These are phyloP conservation scores for Gobionotothen gibberifrons DNA, from an alignment of 2,797 vertebrate genomes.

Conservation along the genomic window DNA sequence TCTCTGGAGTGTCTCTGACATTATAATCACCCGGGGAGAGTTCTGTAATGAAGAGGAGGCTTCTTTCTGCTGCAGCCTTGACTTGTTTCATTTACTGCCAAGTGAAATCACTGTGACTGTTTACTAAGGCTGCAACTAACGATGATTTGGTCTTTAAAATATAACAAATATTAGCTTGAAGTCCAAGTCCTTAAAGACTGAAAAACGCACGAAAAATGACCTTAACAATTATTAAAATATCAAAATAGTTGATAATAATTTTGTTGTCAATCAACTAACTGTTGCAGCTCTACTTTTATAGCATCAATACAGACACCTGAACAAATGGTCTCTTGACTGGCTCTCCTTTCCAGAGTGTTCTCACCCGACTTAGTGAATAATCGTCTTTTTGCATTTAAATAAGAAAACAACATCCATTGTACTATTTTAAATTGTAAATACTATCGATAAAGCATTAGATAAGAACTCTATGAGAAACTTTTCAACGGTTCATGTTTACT, in stretches of 20 bases:
- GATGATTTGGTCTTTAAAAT: too few species aligned
- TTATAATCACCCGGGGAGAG: constrained; percentile 2
- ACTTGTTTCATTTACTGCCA: constrained; percentile 60
- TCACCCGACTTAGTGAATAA: constrained; percentile 14
- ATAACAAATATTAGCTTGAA: too few species aligned
- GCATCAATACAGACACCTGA: constrained; percentile 15
- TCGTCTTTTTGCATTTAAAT: constrained; percentile 42
- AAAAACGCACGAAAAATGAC: too few species aligned
- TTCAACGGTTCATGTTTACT: constrained; percentile 77
- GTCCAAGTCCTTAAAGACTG: too few species aligned
- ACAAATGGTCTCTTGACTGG: constrained; percentile 32
- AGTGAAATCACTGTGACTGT: constrained; percentile 74
- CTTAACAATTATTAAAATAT: too few species aligned
- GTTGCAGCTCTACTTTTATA: neutral
- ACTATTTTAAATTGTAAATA: constrained; percentile 77
- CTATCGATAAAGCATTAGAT: constrained; percentile 63
- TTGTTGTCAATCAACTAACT: too few species aligned
- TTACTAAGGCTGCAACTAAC: neutral
- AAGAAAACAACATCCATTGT: constrained; percentile 25
- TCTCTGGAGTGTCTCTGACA: constrained; percentile 31
- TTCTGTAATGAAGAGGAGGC: constrained; percentile 14
- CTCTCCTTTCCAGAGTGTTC: constrained; percentile 73
- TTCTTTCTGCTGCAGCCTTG: constrained; percentile 14
- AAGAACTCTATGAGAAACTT: constrained; percentile 61
- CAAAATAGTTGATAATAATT: too few species aligned